Evolutionary conservation across 2,888 invertebrate genomes (phyloP).

Genomic region (Charanyca ferruginea): DNA sequence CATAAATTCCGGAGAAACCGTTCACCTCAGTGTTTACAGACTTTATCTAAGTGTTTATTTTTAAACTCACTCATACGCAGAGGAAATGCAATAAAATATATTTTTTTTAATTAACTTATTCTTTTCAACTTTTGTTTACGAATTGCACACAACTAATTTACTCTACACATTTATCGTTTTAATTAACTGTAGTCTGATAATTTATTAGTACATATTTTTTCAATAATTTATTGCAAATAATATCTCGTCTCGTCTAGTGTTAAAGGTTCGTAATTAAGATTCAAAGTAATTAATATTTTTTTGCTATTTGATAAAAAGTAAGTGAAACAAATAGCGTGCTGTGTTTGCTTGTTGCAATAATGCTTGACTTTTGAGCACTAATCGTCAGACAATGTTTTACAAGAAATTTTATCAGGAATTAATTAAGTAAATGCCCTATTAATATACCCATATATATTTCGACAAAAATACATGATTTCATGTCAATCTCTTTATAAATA

Average conservation of each 20-base stretch:
- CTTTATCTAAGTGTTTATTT: conserved; percentile 76
- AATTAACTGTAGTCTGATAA: conserved; percentile 75
- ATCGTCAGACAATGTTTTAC: conserved; percentile 29
- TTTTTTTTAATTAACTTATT: conserved; percentile 75
- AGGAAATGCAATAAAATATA: conserved; percentile 77
- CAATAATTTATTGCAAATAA: conserved; percentile 73
- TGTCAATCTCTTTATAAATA: no score
- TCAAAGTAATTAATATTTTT: conserved; percentile 73
- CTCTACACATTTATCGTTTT: conserved; percentile 70
- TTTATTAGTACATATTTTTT: conserved; percentile 66
- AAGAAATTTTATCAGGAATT: conserved; percentile 34
- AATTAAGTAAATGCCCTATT: conserved; percentile 7
- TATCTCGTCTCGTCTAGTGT: conserved; percentile 69
- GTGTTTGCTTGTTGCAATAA: conserved; percentile 31
- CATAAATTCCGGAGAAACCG: conserved; percentile 70
- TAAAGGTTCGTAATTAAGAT: conserved; percentile 68
- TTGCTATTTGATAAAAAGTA: conserved; percentile 53
- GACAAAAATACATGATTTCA: neutral
- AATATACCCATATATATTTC: neutral
- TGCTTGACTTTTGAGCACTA: conserved; percentile 26
- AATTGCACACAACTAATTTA: conserved; percentile 63
- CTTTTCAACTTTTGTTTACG: conserved; percentile 81
- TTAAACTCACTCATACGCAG: conserved; percentile 71
- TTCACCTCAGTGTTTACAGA: conserved; percentile 78
- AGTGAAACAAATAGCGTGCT: conserved; percentile 59